Percentiles rank a stretch among this genome's conserved stretches.
Conservation (phyloP, 2,113 vertebrate genomes). For the Gila orcuttii region DNA sequence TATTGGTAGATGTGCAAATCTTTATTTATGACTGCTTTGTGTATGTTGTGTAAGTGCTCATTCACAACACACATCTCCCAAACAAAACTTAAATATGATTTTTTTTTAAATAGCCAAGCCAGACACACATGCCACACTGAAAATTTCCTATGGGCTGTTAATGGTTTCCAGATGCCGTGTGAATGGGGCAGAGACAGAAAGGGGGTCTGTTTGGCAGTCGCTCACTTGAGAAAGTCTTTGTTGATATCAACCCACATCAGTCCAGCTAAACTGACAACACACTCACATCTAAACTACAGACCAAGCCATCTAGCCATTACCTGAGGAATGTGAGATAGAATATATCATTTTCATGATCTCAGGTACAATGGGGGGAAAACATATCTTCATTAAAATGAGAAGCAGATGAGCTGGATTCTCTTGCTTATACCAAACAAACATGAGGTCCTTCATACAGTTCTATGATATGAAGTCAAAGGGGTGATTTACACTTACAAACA, state of each 20-base stretch:
- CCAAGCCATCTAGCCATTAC: conserved; percentile 34
- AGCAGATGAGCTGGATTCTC: not conserved
- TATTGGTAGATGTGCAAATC: not conserved
- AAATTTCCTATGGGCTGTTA: conserved; percentile 49
- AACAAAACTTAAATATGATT: not conserved
- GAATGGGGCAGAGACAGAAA: conserved; percentile 38
- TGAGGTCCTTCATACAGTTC: not conserved
- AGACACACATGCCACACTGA: conserved; percentile 35
- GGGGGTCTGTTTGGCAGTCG: conserved; percentile 45
- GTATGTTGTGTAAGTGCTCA: not conserved
- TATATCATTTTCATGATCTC: conserved; percentile 29
- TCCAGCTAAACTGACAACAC: conserved; percentile 52
- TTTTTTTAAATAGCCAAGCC: conserved; percentile 1
- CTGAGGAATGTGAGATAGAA: conserved; percentile 40
- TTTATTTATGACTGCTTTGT: not conserved
- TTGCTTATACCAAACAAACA: not conserved
- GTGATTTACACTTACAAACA: conserved; percentile 20
- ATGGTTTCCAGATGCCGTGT: conserved; percentile 57
- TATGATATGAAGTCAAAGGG: not conserved
- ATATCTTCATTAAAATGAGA: conserved; percentile 10
- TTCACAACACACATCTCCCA: conserved; percentile 30
- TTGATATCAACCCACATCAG: conserved; percentile 53
- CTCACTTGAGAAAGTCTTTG: conserved; percentile 45
- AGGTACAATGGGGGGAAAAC: conserved; percentile 26
- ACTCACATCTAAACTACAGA: conserved; percentile 38